Evolutionary conservation across 2,113 vertebrate species (phyloP).

Genomic region (Balaeniceps rex): DNA sequence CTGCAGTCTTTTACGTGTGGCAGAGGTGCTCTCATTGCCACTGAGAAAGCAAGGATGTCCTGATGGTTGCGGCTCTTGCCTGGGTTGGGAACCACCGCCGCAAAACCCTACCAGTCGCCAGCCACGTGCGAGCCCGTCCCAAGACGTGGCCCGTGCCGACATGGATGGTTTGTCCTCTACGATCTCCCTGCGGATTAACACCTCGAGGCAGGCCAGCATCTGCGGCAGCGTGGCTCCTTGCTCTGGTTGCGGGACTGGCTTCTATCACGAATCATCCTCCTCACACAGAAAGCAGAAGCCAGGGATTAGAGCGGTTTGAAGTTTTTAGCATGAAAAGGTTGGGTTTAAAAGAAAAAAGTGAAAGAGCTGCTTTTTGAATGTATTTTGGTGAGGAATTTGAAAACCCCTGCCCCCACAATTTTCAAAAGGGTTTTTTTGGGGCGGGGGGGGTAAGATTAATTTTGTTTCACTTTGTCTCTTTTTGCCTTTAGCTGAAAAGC

Average conservation of each 20-base stretch:
- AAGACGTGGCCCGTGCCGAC: neutral
- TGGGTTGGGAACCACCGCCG: neutral
- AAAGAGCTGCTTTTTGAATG: neutral
- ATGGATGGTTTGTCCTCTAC: neutral
- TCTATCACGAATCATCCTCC: constrained; percentile 1
- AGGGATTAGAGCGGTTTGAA: constrained; percentile 18
- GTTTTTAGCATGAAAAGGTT: constrained; percentile 15
- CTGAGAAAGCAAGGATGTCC: neutral
- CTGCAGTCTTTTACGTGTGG: neutral
- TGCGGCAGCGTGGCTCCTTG: neutral
- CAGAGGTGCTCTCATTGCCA: neutral
- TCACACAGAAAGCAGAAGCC: constrained; percentile 14
- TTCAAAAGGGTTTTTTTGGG: neutral
- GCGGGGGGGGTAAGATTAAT: neutral
- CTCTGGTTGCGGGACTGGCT: neutral
- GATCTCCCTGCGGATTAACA: neutral
- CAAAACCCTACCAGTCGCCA: neutral
- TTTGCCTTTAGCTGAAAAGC: neutral
- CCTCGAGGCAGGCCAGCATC: neutral
- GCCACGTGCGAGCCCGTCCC: neutral
- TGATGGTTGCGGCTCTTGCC: neutral
- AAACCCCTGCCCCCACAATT: neutral
- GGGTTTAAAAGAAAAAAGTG: constrained; percentile 4
- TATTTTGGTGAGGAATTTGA: constrained; percentile 5
- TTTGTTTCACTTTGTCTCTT: neutral